phyloP scores from a whole-genome alignment of 2,113 vertebrate genomes.

The Rhynchomys soricoides region DNA sequence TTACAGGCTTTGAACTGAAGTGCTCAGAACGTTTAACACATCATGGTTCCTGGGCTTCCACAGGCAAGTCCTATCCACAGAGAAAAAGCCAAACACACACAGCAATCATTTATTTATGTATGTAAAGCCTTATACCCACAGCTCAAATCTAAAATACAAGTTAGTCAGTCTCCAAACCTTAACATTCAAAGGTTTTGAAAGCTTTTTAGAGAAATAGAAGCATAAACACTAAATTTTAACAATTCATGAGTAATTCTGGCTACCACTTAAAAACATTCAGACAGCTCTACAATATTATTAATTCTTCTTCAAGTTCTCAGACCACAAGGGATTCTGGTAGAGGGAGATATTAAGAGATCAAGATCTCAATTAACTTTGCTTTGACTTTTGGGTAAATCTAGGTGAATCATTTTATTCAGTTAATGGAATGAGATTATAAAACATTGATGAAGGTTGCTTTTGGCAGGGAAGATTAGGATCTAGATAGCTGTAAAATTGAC shows the following conservation, averaged over 20 bases:
- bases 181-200: neutral
- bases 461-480: constrained; percentile 46
- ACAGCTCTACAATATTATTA: neutral
- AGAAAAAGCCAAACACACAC: neutral
- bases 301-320: neutral
- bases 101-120: neutral
- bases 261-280: neutral
- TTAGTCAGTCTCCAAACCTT: neutral
- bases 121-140: neutral
- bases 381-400: constrained; percentile 17
- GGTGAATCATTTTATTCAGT: constrained; percentile 51
- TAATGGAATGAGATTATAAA: constrained; percentile 65
- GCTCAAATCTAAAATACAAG: neutral
- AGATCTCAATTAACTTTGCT: constrained; percentile 56
- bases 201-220: neutral
- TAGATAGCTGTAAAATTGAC: constrained; percentile 50
- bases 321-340: neutral
- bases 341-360: neutral
- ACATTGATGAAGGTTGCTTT: constrained; percentile 52
- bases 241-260: neutral
- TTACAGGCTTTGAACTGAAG: neutral
- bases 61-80: neutral
- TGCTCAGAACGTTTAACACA: neutral
- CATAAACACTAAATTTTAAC: neutral
- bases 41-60: neutral